Percentiles rank a stretch among this genome's conserved stretches.
These are phyloP conservation scores for Lottia scabra DNA, from an alignment of 2,888 invertebrate species.

Conservation along the genomic window DNA sequence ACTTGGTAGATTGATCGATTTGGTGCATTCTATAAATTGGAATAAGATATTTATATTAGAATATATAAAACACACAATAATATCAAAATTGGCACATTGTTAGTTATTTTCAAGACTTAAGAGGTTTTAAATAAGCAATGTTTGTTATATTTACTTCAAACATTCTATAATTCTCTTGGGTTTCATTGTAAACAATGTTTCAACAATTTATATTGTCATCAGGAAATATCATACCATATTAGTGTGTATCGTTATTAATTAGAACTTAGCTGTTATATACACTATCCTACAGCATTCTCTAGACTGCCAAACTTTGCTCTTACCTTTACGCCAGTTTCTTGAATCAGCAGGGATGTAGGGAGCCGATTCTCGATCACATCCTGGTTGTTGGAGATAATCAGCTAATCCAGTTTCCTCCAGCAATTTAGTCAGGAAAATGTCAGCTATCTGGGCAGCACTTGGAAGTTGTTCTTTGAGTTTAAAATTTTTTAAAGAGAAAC, in stretches of 20 bases:
- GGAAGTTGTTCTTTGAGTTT: slow-evolving; percentile 14
- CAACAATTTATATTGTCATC: too few species aligned
- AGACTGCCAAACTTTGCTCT: background rate
- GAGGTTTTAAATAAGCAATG: too few species aligned
- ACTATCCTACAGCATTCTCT: too few species aligned
- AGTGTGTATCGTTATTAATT: too few species aligned
- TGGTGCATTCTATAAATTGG: slow-evolving; percentile 23
- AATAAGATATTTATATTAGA: too few species aligned
- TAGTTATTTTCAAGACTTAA: background rate
- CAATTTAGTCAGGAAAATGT: slow-evolving; percentile 15
- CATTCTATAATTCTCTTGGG: too few species aligned
- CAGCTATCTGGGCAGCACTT: slow-evolving; percentile 2
- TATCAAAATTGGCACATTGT: too few species aligned
- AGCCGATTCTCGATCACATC: slow-evolving; percentile 17
- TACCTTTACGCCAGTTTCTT: slow-evolving; percentile 24
- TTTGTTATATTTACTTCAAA: too few species aligned
- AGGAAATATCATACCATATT: too few species aligned
- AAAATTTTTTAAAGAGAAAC: slow-evolving; percentile 20
- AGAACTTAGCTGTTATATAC: too few species aligned
- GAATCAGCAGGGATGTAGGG: slow-evolving; percentile 12
- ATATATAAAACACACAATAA: too few species aligned
- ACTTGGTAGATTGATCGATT: slow-evolving; percentile 6
- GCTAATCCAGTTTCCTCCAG: slow-evolving; percentile 33
- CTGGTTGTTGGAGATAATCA: slow-evolving; percentile 22
- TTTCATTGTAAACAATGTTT: too few species aligned